These are phyloP conservation scores for Aethina tumida DNA, from an alignment of 1,140 invertebrate species.

Conservation along the genomic window DNA sequence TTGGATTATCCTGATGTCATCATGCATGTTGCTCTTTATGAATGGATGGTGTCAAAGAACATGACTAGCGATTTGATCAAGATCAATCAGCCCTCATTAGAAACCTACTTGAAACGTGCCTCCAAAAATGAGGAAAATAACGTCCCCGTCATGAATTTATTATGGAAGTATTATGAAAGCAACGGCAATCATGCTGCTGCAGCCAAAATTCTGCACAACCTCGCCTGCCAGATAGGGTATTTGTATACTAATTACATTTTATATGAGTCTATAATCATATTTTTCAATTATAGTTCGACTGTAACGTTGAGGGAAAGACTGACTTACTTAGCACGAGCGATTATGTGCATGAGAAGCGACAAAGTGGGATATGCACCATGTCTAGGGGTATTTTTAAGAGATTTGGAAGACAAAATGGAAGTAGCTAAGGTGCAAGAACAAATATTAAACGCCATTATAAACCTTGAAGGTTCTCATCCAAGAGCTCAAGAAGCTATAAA, in stretches of 20 bases:
- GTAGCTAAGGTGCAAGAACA: conserved; percentile 71
- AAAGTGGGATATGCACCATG: conserved; percentile 64
- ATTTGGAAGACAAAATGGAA: conserved; percentile 90
- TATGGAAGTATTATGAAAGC: conserved; percentile 95
- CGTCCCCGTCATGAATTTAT: conserved; percentile 67
- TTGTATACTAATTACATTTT: conserved; percentile 14
- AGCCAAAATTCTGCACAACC: conserved; percentile 79
- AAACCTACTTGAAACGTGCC: conserved; percentile 64
- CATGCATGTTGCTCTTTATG: conserved; percentile 82
- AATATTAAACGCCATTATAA: conserved; percentile 53
- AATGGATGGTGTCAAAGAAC: conserved; percentile 81
- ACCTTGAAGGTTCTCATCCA: conserved; percentile 38
- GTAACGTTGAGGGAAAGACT: conserved; percentile 63
- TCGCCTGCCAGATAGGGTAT: conserved; percentile 75
- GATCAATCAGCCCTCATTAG: conserved; percentile 69
- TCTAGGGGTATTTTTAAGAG: conserved; percentile 77
- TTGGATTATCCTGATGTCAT: conserved; percentile 67
- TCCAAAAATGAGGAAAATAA: conserved; percentile 42
- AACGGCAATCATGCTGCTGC: conserved; percentile 85
- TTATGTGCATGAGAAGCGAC: conserved; percentile 87
- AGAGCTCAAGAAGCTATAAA: conserved; percentile 39
- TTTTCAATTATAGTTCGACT: conserved; percentile 41
- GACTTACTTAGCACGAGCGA: conserved; percentile 86
- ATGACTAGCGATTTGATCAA: conserved; percentile 67
- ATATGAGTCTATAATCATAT: conserved; percentile 4